phyloP scores from a whole-genome alignment of 2,888 invertebrate genomes.

The Catocala sponsa region DNA sequence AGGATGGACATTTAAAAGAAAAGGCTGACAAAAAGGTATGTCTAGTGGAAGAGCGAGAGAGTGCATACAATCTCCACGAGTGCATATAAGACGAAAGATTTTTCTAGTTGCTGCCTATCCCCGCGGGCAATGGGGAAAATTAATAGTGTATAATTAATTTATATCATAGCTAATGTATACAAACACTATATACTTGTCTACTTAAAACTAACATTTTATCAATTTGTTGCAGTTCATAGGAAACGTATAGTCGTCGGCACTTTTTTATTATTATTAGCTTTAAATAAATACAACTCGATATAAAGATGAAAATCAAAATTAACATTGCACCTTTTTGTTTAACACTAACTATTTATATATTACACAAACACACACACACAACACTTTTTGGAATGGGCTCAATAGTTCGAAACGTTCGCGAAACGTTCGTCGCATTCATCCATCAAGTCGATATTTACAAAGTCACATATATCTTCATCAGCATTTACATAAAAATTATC shows the following conservation, averaged over 20 bases:
- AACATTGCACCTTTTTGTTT: constrained; percentile 70
- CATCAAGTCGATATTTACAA: constrained; percentile 68
- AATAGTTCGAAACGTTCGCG: constrained; percentile 54
- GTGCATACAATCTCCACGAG: neutral
- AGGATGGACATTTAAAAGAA: constrained; percentile 2
- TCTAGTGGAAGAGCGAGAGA: no score
- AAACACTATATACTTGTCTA: constrained; percentile 35
- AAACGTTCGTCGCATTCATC: constrained; percentile 68
- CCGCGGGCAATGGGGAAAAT: neutral
- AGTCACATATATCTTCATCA: constrained; percentile 66
- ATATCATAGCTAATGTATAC: constrained; percentile 22
- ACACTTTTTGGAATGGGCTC: constrained; percentile 81
- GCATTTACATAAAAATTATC: constrained; percentile 64
- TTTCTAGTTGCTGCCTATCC: constrained; percentile 2
- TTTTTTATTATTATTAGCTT: constrained; percentile 31
- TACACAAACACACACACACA: constrained; percentile 62
- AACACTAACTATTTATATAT: constrained; percentile 60
- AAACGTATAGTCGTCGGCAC: constrained; percentile 46
- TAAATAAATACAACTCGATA: constrained; percentile 22
- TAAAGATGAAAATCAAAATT: constrained; percentile 46
- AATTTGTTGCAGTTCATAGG: constrained; percentile 53
- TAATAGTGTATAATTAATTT: constrained; percentile 13
- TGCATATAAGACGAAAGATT: neutral
- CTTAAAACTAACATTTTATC: constrained; percentile 38
- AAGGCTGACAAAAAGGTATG: neutral